Percentiles rank a stretch among this genome's conserved stretches.
Conservation (phyloP, 1,140 invertebrate species). For the Magallana ariakensis region DNA sequence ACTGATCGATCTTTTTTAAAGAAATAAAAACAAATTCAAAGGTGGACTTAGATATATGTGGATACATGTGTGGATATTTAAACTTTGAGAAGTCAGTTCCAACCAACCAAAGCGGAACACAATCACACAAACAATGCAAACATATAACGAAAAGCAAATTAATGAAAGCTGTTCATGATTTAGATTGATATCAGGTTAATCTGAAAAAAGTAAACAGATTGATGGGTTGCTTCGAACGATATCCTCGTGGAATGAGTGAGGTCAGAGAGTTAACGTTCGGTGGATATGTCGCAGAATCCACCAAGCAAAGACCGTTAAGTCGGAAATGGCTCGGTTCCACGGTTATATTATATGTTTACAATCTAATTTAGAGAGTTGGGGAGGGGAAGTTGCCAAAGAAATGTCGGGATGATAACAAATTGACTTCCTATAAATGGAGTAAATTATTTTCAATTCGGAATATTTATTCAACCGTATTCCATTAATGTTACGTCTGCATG, state of each 20-base stretch:
- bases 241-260: not conserved
- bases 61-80: too few species aligned
- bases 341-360: slow-evolving; percentile 7
- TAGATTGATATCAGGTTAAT: not conserved
- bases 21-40: too few species aligned
- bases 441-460: not conserved
- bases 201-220: not conserved
- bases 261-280: not conserved
- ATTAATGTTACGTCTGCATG: not conserved
- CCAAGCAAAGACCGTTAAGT: not conserved
- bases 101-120: too few species aligned
- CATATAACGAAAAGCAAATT: too few species aligned
- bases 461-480: not conserved
- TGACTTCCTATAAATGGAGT: not conserved
- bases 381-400: not conserved
- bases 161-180: too few species aligned
- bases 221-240: not conserved
- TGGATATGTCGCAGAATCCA: not conserved
- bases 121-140: too few species aligned
- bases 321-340: not conserved
- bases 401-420: not conserved
- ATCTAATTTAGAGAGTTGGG: slow-evolving; percentile 10
- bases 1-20: too few species aligned
- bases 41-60: too few species aligned
- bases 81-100: too few species aligned